These are phyloP conservation scores for Xanthostigma xanthostigma DNA, from an alignment of 2,888 invertebrate species.

Conservation along the genomic window DNA sequence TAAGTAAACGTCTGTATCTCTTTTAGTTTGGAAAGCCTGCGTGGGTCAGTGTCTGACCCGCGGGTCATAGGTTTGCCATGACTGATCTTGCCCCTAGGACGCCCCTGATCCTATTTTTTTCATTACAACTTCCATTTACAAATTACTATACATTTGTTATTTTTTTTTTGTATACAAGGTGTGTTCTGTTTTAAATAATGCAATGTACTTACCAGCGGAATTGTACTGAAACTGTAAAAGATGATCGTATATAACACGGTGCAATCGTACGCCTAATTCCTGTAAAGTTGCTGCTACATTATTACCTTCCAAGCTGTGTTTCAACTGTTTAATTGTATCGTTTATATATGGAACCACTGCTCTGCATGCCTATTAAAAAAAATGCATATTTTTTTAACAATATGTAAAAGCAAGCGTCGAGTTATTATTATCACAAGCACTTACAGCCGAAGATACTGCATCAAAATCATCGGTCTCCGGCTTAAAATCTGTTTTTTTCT, in stretches of 20 bases:
- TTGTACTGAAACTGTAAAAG: slow-evolving; percentile 88
- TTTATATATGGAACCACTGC: slow-evolving; percentile 74
- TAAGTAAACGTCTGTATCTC: too few relatives aligned
- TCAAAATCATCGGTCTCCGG: slow-evolving; percentile 72
- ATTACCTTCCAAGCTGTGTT: slow-evolving; percentile 77
- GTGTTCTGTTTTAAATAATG: too few relatives aligned
- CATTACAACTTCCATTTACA: too few relatives aligned
- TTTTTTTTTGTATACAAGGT: too few relatives aligned
- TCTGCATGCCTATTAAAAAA: slow-evolving; percentile 51
- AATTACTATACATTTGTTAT: too few relatives aligned
- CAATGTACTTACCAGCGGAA: slow-evolving; percentile 52
- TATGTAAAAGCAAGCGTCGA: not conserved
- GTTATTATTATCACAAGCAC: slow-evolving; percentile 15
- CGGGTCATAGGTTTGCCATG: too few relatives aligned
- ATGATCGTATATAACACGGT: slow-evolving; percentile 88
- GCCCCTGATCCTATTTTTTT: too few relatives aligned
- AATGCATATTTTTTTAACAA: not conserved
- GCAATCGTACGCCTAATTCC: slow-evolving; percentile 84
- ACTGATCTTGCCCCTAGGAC: too few relatives aligned
- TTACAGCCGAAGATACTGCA: slow-evolving; percentile 68
- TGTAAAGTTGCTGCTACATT: slow-evolving; percentile 74
- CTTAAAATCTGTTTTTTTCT: slow-evolving; percentile 88
- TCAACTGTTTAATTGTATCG: slow-evolving; percentile 58
- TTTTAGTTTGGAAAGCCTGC: too few relatives aligned
- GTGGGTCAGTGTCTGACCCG: too few relatives aligned